phyloP scores from a whole-genome alignment of 1,140 invertebrate species.

The Geopemphigus sp. region DNA sequence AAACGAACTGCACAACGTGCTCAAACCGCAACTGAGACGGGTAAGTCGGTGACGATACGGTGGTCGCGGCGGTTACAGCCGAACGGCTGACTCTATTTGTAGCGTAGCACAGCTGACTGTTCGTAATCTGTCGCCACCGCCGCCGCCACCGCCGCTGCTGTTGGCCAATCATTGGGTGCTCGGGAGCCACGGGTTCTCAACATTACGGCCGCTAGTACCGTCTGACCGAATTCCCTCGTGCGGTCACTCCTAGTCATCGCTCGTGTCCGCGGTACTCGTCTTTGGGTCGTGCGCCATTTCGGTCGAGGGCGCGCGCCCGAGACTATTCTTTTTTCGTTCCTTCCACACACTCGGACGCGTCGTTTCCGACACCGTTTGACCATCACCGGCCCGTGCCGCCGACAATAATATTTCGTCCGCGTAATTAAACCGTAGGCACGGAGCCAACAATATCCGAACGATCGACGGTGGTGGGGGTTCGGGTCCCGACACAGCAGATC shows the following conservation, averaged over 20 bases:
- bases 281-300: no score
- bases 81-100: conserved; percentile 17
- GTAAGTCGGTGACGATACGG: conserved; percentile 64
- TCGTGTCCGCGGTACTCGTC: background rate
- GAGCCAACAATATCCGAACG: conserved; percentile 18
- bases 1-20: conserved; percentile 96
- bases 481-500: background rate
- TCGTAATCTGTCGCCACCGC: background rate
- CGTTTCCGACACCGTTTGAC: background rate
- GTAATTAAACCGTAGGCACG: conserved; percentile 38
- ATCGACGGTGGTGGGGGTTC: background rate
- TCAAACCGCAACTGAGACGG: conserved; percentile 93
- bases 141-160: background rate
- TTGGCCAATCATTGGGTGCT: background rate
- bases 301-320: no score
- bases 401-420: background rate
- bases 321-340: background rate
- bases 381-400: background rate
- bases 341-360: background rate
- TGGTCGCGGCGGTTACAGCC: background rate
- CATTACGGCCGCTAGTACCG: background rate
- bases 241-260: background rate
- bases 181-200: conserved; percentile 40
- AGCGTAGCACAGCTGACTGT: conserved; percentile 40
- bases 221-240: background rate